phyloP scores from a whole-genome alignment of 2,797 vertebrate species.

The Poeciliopsis gracilis region DNA sequence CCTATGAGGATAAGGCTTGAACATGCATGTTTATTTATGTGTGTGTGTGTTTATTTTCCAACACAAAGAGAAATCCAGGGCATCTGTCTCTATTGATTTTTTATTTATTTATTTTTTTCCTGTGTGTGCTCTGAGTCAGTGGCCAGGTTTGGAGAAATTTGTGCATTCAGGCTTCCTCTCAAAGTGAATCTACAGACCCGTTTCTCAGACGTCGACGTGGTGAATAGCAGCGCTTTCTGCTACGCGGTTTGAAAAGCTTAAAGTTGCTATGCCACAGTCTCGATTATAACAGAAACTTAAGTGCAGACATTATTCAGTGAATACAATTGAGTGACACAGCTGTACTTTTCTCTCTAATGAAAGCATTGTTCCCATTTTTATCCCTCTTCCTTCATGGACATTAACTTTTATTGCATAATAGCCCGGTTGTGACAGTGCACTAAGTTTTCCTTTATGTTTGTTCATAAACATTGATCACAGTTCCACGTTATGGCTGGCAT shows the following conservation, averaged over 20 bases:
- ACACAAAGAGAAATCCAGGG: constrained; percentile 65
- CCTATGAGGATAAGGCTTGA: constrained; percentile 61
- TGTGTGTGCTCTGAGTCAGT: constrained; percentile 61
- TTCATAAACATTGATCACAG: constrained; percentile 76
- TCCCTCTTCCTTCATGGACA: constrained; percentile 67
- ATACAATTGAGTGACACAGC: constrained; percentile 65
- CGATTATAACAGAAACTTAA: constrained; percentile 28
- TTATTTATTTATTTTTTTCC: constrained; percentile 42
- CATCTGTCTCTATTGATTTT: constrained; percentile 65
- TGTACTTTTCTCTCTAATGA: constrained; percentile 76
- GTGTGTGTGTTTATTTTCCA: constrained; percentile 28
- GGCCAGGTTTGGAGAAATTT: constrained; percentile 60
- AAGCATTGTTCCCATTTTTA: constrained; percentile 68
- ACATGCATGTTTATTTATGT: not conserved
- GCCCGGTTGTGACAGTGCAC: constrained; percentile 73
- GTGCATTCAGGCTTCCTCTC: constrained; percentile 55
- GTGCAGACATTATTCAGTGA: constrained; percentile 44
- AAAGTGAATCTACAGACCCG: constrained; percentile 48
- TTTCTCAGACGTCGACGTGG: constrained; percentile 42
- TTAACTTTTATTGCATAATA: constrained; percentile 80
- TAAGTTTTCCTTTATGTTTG: constrained; percentile 75
- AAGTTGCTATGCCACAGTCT: constrained; percentile 43
- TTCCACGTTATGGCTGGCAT: constrained; percentile 62
- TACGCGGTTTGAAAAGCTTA: constrained; percentile 18
- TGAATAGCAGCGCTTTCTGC: constrained; percentile 47